phyloP scores from a whole-genome alignment of 2,113 vertebrate genomes.

The Hystrix brachyura region DNA sequence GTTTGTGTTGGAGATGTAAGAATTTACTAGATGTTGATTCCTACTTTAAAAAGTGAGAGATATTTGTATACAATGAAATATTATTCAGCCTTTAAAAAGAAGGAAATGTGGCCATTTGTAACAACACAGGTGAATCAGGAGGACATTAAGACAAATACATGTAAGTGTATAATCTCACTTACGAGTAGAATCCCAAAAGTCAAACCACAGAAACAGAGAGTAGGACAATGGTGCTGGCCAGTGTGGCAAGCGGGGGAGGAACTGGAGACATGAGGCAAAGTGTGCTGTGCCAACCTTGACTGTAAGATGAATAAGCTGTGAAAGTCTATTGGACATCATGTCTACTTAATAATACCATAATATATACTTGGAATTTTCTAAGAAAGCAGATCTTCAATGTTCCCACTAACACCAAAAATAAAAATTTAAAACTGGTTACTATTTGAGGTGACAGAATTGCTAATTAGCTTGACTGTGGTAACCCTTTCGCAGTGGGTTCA shows the following conservation, averaged over 20 bases:
- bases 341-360: background rate
- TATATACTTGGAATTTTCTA: background rate
- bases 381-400: background rate
- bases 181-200: background rate
- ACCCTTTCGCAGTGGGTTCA: background rate
- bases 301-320: background rate
- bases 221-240: too few species aligned
- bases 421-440: background rate
- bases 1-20: background rate
- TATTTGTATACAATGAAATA: background rate
- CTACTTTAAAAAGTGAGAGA: background rate
- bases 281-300: background rate
- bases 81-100: background rate
- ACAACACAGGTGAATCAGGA: background rate
- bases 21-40: slow-evolving; percentile 11
- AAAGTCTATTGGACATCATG: background rate
- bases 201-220: background rate
- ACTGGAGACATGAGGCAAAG: too few species aligned
- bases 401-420: background rate
- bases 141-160: background rate
- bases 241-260: background rate
- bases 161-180: background rate
- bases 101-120: background rate
- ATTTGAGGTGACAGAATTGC: background rate
- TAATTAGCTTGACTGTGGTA: background rate